Base-by-base conservation (phyloP, 2,113 vertebrate genomes). In the Silurus glanis region DNA sequence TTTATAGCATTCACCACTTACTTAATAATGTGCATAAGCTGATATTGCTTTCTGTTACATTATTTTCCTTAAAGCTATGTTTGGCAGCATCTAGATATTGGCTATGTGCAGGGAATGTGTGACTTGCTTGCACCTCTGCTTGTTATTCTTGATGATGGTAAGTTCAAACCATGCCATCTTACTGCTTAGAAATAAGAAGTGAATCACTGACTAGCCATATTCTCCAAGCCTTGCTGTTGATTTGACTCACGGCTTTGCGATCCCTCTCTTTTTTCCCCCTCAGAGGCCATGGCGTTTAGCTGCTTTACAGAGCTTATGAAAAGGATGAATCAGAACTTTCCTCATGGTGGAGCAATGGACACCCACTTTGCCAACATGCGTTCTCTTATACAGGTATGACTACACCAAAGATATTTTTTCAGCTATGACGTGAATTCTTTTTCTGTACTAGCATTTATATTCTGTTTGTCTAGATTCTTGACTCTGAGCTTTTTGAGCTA, bases 301-400 rank as follows among this genome's bases (percentile, higher is more conserved):
- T 99, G 98, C 88, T 99, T 99, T 93, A 96, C 97, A 0, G 97
- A 99, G 87, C 95, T 99, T 66, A 99, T 99, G 98, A 99, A 99
- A 93, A 96, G 98, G 88, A 99, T 99, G 98, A 98, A 97, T 87
- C 97, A 98, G 91, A 99, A 99, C 90, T 99, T 99, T 88, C 98
- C 98, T 81, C 97, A 99, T 0, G 98, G 98, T 17, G 97, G 98
- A 5, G 97, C 97, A 90, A 99, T 99, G 98, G 98, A 99, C 91
- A 98, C 97, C 0, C 98, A 99, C 91, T 99, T 99, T 85, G 98
- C 97, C 89, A 99, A 98, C 91, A 99, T 99, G 98, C 96, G 98
- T 25, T 99, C 98, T 0, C 96, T 99, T 67, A 99, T 99, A 92
- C 98, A 99, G 96, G 98, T 97, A 89, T 28, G 47, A 79, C 78